Base-by-base conservation (phyloP, 1,140 invertebrate species). In the Lepidostoma basale region DNA sequence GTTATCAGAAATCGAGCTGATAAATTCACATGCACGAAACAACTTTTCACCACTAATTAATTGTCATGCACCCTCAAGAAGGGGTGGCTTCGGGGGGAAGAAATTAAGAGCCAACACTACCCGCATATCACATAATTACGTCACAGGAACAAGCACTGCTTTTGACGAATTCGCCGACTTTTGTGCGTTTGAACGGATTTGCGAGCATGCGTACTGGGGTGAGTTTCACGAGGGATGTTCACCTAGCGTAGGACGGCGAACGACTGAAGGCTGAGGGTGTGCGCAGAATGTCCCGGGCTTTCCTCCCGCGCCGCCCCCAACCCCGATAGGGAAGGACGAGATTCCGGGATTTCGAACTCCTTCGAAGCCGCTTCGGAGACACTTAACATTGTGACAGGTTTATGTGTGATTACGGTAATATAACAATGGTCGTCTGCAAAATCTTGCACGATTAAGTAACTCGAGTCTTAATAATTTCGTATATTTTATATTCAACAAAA, bases 211-310 rank as follows among this genome's bases (percentile, higher is more conserved):
- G 62, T 33, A 22, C 18, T 20, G 45, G 44, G 44, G 23, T 22
- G 40, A 36, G 23, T 49, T 52, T 47, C 26, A n/a, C 44, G 18
- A 45, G 47, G 47, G 33, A 65, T 70, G 54, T 63, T 44, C 25
- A 68, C 69, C 64, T 40, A 49, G 25, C 65, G 23, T 58, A 39
- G 65, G 69, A 56, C 66, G 69, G 47, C 62, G 59, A 67, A 49
- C 40, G 62, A 72, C 69, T 72, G 69, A 72, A 66, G 65, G 69
- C 69, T 72, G 69, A 72, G 69, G 65, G 69, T 42, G 58, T 62
- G 60, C 60, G 69, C 62, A 59, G n/a, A 56, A 26, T 56, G 45
- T 67, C 69, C 69, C 69, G 69, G 69, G 69, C 69, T 42, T 30
- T 62, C 39, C 69, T 54, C 69, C 56, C 64, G 56, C 56, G 42